Evolutionary conservation across 2,113 vertebrate genomes (phyloP), one percentile per base, ranked within the genome.

Genomic region (Synchiropus splendidus): DNA sequence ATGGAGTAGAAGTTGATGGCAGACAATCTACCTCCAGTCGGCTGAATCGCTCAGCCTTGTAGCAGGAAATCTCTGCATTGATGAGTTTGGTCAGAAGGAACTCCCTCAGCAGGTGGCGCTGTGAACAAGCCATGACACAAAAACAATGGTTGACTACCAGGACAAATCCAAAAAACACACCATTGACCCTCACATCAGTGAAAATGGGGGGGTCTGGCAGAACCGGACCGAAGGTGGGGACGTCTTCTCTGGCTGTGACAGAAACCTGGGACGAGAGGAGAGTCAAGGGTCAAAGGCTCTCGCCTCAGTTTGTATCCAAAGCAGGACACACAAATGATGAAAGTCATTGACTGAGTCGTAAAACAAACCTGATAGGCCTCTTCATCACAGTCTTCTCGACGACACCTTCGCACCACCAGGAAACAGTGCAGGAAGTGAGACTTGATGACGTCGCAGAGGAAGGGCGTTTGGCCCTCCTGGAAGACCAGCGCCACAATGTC

Each of bases 401-500:
- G n/a, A n/a, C 85, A 74, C 48, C 79, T 82, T 56, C 91, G 83
- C 35, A 94, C 82, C 12, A 89, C 88, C 48, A 94, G 76, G 34
- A 90, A 94, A 56, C 88, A 89, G 54, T 92, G 91, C 13, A 94
- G 80, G 60, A 94, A 94, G 67, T 93, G 89, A 34, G 91, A 93
- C 49, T 89, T 89, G 61, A 94, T 89, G 53, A 89, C 83, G 35
- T 94, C 89, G 12, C 83, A 87, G 6, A 91, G 72, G 67, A 94
- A 94, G 11, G 90, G 83, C 1, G 88, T 87, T 36, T 82, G 81
- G 40, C 89, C 87, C 17, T 92, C 89, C 67, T 94, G 91, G 68
- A 89, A 94, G 39, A 94, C 85, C 54, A 94, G 51, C 16, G 89
- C 84, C 42, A 93, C 89, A 2, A 93, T 94, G 59, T 94, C 90